A percentile compares a stretch with the other conserved stretches of the same genome.
These are phyloP conservation scores for Erythrocercus mccallii DNA, from an alignment of 2,113 vertebrate genomes.

Conservation along the genomic window DNA sequence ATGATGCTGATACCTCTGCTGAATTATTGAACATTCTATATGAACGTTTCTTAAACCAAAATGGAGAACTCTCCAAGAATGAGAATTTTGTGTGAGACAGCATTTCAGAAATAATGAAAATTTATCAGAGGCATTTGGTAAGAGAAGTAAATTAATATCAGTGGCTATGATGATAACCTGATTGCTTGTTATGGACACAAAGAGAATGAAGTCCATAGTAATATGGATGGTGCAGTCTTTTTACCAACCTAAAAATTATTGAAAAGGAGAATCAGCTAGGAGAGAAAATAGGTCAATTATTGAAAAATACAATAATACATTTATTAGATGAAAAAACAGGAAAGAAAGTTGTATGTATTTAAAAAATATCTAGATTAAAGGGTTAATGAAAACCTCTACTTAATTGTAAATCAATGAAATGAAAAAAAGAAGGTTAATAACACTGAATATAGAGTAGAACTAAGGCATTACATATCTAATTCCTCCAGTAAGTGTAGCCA, in stretches of 20 bases:
- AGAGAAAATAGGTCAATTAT: not conserved
- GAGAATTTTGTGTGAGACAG: not conserved
- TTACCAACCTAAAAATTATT: not conserved
- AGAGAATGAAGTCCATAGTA: not conserved
- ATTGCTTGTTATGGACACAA: not conserved
- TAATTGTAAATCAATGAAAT: not conserved
- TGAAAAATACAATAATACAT: not conserved
- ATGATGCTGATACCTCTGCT: not conserved
- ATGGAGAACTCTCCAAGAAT: not conserved
- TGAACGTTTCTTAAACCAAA: not conserved
- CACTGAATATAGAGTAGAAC: not conserved
- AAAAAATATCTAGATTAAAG: not conserved
- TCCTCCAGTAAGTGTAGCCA: not conserved
- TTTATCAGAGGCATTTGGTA: not conserved
- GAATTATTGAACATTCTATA: not conserved
- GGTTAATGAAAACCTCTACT: not conserved
- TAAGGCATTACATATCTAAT: not conserved
- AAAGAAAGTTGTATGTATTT: not conserved
- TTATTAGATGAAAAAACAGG: not conserved
- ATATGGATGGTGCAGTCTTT: not conserved
- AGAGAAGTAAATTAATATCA: not conserved
- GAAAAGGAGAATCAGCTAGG: not conserved
- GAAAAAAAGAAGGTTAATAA: not conserved
- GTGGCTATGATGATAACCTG: not conserved
- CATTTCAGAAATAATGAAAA: not conserved